These are phyloP conservation scores for Aeoliscus strigatus DNA, from an alignment of 2,797 vertebrate genomes.

Conservation along the genomic window DNA sequence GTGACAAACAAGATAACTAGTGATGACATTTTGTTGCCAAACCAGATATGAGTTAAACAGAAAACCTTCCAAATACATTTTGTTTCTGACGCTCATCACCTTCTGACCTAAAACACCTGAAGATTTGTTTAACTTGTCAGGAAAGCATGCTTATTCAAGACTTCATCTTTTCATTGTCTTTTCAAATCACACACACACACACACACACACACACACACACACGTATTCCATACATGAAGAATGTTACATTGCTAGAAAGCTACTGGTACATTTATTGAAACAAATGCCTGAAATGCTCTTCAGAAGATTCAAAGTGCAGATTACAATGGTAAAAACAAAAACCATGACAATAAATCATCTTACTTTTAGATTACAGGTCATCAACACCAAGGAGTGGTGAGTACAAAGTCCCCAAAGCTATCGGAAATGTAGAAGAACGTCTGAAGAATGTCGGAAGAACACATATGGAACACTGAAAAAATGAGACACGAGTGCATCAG, in stretches of 20 bases:
- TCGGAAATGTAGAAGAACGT: too few relatives aligned
- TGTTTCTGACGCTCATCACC: not conserved
- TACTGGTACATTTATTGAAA: not conserved
- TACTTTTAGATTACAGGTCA: slow-evolving; percentile 9
- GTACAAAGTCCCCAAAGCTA: slow-evolving; percentile 35
- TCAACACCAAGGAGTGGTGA: slow-evolving; percentile 27
- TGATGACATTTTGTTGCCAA: slow-evolving; percentile 19
- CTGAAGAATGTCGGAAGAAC: not conserved
- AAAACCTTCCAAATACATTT: not conserved
- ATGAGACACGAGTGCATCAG: too few relatives aligned
- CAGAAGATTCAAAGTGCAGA: slow-evolving; percentile 1
- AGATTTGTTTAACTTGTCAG: too few relatives aligned
- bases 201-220: too few relatives aligned
- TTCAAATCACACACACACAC: too few relatives aligned
- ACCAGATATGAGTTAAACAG: slow-evolving; percentile 6
- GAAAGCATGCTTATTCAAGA: too few relatives aligned
- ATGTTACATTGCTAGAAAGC: too few relatives aligned
- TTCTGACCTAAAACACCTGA: too few relatives aligned
- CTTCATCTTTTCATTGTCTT: too few relatives aligned
- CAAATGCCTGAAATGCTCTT: not conserved
- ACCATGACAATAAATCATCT: slow-evolving; percentile 22
- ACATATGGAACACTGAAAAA: too few relatives aligned
- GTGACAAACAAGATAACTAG: slow-evolving; percentile 27
- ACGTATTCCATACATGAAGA: too few relatives aligned
- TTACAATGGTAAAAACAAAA: slow-evolving; percentile 28